Conservation (phyloP, 1,140 invertebrate species). For the Sarcophaga peregrina region DNA sequence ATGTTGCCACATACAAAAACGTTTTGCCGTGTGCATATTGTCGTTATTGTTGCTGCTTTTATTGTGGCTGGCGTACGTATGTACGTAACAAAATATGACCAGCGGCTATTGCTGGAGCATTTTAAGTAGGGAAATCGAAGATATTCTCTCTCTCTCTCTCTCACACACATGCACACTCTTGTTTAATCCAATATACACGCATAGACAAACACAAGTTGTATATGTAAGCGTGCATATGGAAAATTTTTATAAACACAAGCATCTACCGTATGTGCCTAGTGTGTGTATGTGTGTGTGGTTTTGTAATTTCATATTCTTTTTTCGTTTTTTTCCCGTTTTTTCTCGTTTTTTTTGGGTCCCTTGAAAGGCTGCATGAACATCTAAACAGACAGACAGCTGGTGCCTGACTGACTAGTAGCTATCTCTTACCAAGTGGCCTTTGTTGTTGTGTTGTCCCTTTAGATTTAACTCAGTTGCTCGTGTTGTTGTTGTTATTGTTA, state of each 20-base stretch:
- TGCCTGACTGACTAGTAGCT: not conserved
- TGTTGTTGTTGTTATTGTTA: too few relatives aligned
- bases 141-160: not conserved
- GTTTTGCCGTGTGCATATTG: not conserved
- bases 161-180: not conserved
- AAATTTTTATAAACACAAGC: not conserved
- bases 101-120: conserved; percentile 23
- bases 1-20: conserved; percentile 4
- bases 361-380: not conserved
- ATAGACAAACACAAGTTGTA: too few relatives aligned
- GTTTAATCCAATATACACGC: not conserved
- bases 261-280: not conserved
- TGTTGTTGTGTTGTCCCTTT: too few relatives aligned
- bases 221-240: too few relatives aligned
- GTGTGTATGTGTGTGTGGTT: not conserved
- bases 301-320: not conserved
- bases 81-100: conserved; percentile 35
- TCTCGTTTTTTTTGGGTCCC: not conserved
- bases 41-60: conserved; percentile 17
- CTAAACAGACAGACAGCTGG: not conserved
- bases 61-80: too few relatives aligned
- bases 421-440: not conserved
- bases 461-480: too few relatives aligned
- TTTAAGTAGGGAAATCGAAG: not conserved
- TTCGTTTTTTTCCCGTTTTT: too few relatives aligned